Conservation (phyloP, 2,113 vertebrate genomes). For the Bos indicus region DNA sequence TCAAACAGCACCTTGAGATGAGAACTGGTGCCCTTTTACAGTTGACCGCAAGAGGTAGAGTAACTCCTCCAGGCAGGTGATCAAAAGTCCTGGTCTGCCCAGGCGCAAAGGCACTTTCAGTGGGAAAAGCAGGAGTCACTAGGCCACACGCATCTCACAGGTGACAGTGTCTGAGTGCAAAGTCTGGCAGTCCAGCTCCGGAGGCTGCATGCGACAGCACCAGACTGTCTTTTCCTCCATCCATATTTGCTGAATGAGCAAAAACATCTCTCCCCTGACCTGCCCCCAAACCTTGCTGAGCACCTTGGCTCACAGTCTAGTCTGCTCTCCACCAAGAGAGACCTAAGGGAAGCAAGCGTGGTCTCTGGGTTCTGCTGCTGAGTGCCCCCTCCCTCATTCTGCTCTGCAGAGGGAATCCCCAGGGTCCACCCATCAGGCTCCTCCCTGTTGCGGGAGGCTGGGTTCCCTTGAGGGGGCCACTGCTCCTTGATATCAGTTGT, state of each 20-base stretch:
- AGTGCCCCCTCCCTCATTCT: not conserved
- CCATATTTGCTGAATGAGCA: not conserved
- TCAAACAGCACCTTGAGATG: not conserved
- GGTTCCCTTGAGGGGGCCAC: not conserved
- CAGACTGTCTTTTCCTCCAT: not conserved
- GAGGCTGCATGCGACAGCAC: not conserved
- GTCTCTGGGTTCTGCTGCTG: not conserved
- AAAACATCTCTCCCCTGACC: not conserved
- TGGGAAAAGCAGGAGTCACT: not conserved
- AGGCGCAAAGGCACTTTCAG: not conserved
- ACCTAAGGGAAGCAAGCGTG: not conserved
- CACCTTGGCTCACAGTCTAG: not conserved
- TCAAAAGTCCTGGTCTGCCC: not conserved
- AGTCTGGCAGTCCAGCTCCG: not conserved
- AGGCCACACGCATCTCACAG: not conserved
- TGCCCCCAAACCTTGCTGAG: not conserved
- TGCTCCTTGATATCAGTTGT: not conserved
- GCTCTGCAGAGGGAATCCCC: not conserved
- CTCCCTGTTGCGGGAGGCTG: not conserved
- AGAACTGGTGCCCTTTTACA: not conserved
- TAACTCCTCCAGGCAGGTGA: not conserved
- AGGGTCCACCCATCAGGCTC: not conserved
- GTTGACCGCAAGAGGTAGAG: not conserved
- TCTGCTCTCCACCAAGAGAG: not conserved
- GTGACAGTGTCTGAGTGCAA: not conserved